A percentile compares a stretch with the other conserved stretches of the same genome.
Evolutionary conservation across 2,797 vertebrate genomes (phyloP).

Genomic region (Nothura maculosa): DNA sequence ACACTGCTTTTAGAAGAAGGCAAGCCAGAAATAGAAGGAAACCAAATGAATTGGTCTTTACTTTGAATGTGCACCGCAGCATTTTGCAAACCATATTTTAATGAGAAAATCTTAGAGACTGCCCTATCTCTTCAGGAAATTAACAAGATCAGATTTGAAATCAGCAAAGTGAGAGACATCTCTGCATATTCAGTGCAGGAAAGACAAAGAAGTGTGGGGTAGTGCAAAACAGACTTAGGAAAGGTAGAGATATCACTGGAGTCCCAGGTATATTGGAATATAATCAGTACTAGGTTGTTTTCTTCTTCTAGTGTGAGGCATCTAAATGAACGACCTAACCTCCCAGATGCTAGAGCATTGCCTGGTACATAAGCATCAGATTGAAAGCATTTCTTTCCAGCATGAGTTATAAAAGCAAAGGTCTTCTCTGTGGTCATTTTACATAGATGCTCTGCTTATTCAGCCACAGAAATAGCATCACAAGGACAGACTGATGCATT

Average conservation of each 20-base stretch:
- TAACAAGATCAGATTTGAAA: not conserved
- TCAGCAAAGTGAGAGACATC: not conserved
- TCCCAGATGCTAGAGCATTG: not conserved
- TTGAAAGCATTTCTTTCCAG: not conserved
- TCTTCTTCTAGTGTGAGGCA: not conserved
- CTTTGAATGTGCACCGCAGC: not conserved
- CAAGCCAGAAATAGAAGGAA: not conserved
- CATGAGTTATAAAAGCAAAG: not conserved
- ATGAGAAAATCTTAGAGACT: not conserved
- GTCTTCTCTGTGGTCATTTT: not conserved
- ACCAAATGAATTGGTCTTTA: not conserved
- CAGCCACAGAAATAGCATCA: not conserved
- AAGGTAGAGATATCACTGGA: not conserved
- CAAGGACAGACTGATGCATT: not conserved
- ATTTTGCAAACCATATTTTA: not conserved
- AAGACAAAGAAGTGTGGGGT: not conserved
- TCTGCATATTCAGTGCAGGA: not conserved
- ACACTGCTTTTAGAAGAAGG: not conserved
- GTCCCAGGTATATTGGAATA: not conserved
- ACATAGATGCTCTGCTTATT: not conserved
- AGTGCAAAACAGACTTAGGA: not conserved
- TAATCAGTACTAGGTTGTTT: not conserved
- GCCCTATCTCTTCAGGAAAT: not conserved
- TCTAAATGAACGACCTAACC: not conserved
- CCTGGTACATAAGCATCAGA: not conserved